Base-by-base conservation (phyloP, 2,888 invertebrate species). In the Dyspetes luteomarginatus region DNA sequence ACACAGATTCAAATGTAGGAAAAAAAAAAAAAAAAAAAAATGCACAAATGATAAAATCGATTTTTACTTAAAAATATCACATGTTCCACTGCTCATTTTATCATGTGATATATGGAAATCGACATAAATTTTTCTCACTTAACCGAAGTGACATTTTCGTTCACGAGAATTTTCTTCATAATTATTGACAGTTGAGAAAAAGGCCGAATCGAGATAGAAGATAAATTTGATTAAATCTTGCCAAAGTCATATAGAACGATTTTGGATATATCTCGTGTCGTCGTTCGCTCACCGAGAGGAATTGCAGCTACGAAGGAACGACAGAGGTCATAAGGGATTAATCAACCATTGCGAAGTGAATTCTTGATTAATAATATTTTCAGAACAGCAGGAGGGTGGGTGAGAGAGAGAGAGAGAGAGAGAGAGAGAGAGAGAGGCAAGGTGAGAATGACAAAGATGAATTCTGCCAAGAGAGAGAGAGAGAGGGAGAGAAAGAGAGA, bases 331-430 rank as follows among this genome's bases (percentile, higher is more conserved):
- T 55, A 28, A 41, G 56, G 41, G 52, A 67, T 75, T 67, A 60
- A 36, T 43, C 43, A 72, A 48, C 62, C 28, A 30, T 22, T 12
- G 17, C 36, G 36, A 24, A 48, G 17, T 56, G 68, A 65, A 81
- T 77, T 30, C 41, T 75, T 30, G 28, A 71, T 71, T 55, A 52
- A 71, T 64, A 22, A 75, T 80, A 75, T 52, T 75, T 41, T 60
- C 26, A 58, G 45, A 45, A 36, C 3, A 7, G n/a, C n/a, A n/a
- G n/a, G 45, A 64, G 22, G 52, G 24, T 3, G 19, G 50, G n/a
- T n/a, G n/a, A n/a, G n/a, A n/a, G n/a, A n/a, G 17, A 48, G n/a
- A 45, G 4, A 48, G 17, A 15, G 15, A 2, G 4, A 48, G 17
- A 4, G 48, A 48, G 45, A n/a, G 4, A 45, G 45, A 17, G 45